Evolutionary conservation across 2,113 vertebrate species (phyloP).

Genomic region (Odontesthes bonariensis): DNA sequence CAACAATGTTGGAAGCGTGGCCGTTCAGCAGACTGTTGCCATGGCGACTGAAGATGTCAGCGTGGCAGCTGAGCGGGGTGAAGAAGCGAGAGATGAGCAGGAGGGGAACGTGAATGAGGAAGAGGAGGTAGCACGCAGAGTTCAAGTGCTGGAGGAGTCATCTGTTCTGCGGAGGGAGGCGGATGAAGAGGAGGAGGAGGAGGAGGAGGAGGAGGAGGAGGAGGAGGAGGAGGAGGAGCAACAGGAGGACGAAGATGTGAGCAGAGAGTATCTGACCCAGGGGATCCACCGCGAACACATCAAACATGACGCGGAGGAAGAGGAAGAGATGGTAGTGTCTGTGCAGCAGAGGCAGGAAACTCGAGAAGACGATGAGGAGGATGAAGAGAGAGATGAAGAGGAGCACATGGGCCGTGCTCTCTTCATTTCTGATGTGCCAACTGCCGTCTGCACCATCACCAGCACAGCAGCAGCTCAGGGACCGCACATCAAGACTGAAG

Average conservation of each 20-base stretch:
- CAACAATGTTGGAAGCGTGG: constrained; percentile 36
- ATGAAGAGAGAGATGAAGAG: constrained; percentile 74
- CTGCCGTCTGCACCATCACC: constrained; percentile 70
- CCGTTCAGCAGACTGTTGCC: constrained; percentile 53
- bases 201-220: constrained; percentile 53
- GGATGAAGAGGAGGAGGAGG: constrained; percentile 56
- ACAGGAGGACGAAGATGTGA: constrained; percentile 68
- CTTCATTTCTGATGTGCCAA: constrained; percentile 61
- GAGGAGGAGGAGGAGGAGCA: constrained; percentile 63
- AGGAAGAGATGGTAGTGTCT: constrained; percentile 64
- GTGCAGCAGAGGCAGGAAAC: constrained; percentile 65
- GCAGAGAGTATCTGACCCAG: constrained; percentile 50
- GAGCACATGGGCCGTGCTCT: constrained; percentile 74
- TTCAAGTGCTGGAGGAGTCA: constrained; percentile 41
- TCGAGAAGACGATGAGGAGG: constrained; percentile 63
- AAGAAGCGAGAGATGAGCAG: constrained; percentile 77
- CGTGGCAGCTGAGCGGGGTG: constrained; percentile 50
- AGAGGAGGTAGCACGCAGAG: constrained; percentile 68
- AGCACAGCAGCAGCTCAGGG: constrained; percentile 80
- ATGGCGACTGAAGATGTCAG: constrained; percentile 69
- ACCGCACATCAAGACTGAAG: constrained; percentile 60
- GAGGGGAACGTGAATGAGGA: constrained; percentile 30
- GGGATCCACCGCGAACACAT: constrained; percentile 47
- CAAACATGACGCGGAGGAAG: constrained; percentile 31
- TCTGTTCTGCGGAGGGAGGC: constrained; percentile 62